Evolutionary conservation across 2,888 invertebrate species (phyloP), one percentile per base, ranked within the genome.

Genomic region (Oxystoma pomonae): DNA sequence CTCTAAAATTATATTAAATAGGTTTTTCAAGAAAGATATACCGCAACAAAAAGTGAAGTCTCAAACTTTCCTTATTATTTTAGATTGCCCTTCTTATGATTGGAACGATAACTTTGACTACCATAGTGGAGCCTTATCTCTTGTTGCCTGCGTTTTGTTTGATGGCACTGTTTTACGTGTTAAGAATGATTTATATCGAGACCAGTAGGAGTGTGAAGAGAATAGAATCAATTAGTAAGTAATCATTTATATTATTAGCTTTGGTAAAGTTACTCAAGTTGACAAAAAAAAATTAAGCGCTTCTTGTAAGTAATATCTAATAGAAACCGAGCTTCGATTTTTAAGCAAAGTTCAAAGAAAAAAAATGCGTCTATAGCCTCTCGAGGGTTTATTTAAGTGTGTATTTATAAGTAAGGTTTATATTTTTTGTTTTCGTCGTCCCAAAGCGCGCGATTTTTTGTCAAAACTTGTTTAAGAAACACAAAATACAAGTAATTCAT

Each of bases 131-230:
- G 80, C 87, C 86, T 69, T 87, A 87, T 84, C 80, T 91, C 0
- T 68, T 90, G 52, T 71, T 90, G 18, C 89, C 90, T 0, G 89
- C 91, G 0, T 78, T 83, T 0, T 75, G 87, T 2, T 83, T 94
- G 5, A 84, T 86, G 0, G 68, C 85, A 0, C 71, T 90, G 3
- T 90, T 94, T 75, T 86, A 86, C 65, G 77, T 85, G 9, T 76
- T 93, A 12, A 78, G 93, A 55, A 79, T 83, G 1, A 82, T 90
- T 68, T 94, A 92, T 80, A 82, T 94, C 17, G 77, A 83, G 50
- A 91, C 92, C 2, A 90, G 92, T 20, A 80, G 92, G 21, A 90
- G 89, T 73, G 81, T 93, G 20, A 94, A 88, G 78, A 79, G 88
- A 69, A 82, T 89, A 1, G 90, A 90, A 76, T 87, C 88, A 69